A percentile compares a stretch with the other conserved stretches of the same genome.
Evolutionary conservation across 2,113 vertebrate genomes (phyloP).

Genomic region (Synodontis membranacea): DNA sequence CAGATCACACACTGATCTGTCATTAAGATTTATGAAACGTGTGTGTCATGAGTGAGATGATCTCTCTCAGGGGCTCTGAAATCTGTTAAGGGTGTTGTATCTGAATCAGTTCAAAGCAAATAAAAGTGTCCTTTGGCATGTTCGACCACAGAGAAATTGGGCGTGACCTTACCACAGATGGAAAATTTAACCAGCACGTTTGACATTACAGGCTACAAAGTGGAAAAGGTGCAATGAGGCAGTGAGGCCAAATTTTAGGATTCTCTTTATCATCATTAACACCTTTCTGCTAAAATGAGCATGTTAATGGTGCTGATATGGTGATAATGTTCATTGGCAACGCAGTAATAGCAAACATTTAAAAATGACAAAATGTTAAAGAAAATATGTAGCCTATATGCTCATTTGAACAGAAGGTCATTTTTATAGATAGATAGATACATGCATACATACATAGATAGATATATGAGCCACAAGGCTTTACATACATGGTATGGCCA

Average conservation of each 20-base stretch:
- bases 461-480: not conserved
- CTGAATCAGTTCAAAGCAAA: constrained; percentile 52
- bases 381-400: not conserved
- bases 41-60: constrained; percentile 49
- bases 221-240: constrained; percentile 50
- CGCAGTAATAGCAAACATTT: not conserved
- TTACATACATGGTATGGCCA: not conserved
- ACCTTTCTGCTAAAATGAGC: constrained; percentile 35
- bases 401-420: not conserved
- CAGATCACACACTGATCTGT: constrained; percentile 40
- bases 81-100: constrained; percentile 50
- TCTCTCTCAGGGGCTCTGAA: constrained; percentile 37
- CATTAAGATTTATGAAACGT: constrained; percentile 52
- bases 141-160: constrained; percentile 47
- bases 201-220: constrained; percentile 35
- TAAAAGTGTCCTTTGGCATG: constrained; percentile 52
- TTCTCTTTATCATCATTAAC: constrained; percentile 39
- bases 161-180: constrained; percentile 42
- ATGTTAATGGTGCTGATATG: constrained; percentile 1
- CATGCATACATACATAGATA: not conserved
- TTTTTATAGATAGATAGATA: not conserved
- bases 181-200: constrained; percentile 42
- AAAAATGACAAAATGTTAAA: constrained; percentile 6
- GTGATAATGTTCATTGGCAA: constrained; percentile 29
- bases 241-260: constrained; percentile 24